Percentiles rank a stretch among this genome's conserved stretches.
Conservation (phyloP, 2,113 vertebrate genomes). For the Miniopterus natalensis region DNA sequence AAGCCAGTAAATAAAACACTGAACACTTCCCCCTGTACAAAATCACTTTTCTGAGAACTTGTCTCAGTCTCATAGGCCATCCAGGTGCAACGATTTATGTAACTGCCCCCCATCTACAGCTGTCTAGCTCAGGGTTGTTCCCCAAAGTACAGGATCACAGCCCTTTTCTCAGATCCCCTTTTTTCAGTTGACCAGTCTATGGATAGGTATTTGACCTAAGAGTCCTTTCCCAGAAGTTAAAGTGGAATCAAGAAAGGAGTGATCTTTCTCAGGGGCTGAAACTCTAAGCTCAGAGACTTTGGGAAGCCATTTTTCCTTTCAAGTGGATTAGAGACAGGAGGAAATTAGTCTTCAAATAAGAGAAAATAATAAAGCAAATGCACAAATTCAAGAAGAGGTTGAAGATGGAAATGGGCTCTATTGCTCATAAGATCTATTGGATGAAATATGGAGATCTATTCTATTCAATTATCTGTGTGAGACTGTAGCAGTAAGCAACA, state of each 20-base stretch:
- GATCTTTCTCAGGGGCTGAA: not conserved
- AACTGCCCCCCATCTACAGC: fast-evolving
- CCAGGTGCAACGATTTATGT: not conserved
- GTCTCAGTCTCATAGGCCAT: not conserved
- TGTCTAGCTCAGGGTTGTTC: not conserved
- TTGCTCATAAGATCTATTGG: not conserved
- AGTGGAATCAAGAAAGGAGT: not conserved
- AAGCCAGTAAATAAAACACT: not conserved
- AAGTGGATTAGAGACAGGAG: not conserved
- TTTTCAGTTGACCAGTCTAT: not conserved
- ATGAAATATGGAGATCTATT: not conserved
- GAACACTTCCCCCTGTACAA: not conserved
- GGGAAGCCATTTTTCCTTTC: not conserved
- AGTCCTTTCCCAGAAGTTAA: not conserved
- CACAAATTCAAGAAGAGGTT: not conserved
- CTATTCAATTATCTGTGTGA: not conserved
- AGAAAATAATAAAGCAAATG: not conserved
- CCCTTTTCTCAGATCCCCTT: not conserved
- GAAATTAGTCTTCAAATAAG: not conserved
- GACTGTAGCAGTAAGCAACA: conserved; percentile 30
- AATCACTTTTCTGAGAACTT: not conserved
- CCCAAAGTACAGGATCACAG: fast-evolving
- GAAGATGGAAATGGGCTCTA: not conserved
- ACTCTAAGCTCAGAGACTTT: not conserved
- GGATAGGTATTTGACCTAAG: not conserved